Conservation (phyloP, 2,113 vertebrate genomes). For the Dunckerocampus dactyliophorus region DNA sequence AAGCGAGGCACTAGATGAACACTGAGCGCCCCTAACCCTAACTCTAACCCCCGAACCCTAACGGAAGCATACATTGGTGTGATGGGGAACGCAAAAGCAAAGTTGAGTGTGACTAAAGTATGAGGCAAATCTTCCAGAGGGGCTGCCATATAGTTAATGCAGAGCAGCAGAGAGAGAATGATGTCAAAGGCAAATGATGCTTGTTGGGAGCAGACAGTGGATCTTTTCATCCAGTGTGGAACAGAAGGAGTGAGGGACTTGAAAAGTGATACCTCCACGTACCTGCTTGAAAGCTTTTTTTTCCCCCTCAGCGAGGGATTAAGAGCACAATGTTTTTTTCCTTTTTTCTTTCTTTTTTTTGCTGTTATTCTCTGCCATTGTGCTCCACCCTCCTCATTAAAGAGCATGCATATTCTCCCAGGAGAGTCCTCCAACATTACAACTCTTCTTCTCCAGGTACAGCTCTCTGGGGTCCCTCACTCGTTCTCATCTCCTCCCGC, state of each 20-base stretch:
- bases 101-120: too few species aligned
- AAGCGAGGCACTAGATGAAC: too few species aligned
- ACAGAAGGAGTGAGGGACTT: conserved; percentile 65
- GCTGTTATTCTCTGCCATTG: conserved; percentile 61
- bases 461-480: conserved; percentile 67
- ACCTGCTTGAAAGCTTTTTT: conserved; percentile 66
- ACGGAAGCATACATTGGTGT: too few species aligned
- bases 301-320: conserved; percentile 60
- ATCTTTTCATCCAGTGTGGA: conserved; percentile 53
- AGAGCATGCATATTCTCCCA: conserved; percentile 68
- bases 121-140: conserved; percentile 36
- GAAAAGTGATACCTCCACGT: conserved; percentile 66
- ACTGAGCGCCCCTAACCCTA: too few species aligned
- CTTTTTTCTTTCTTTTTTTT: conserved; percentile 36
- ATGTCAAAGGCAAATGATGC: conserved; percentile 68
- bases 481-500: conserved; percentile 57
- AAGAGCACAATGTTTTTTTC: conserved; percentile 60
- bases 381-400: conserved; percentile 73
- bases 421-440: conserved; percentile 66
- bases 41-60: too few species aligned
- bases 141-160: conserved; percentile 66
- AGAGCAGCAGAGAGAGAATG: conserved; percentile 61
- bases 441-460: conserved; percentile 69
- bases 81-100: too few species aligned
- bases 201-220: conserved; percentile 56